phyloP scores from a whole-genome alignment of 2,888 invertebrate genomes.

The Cecidostiba fungosa region DNA sequence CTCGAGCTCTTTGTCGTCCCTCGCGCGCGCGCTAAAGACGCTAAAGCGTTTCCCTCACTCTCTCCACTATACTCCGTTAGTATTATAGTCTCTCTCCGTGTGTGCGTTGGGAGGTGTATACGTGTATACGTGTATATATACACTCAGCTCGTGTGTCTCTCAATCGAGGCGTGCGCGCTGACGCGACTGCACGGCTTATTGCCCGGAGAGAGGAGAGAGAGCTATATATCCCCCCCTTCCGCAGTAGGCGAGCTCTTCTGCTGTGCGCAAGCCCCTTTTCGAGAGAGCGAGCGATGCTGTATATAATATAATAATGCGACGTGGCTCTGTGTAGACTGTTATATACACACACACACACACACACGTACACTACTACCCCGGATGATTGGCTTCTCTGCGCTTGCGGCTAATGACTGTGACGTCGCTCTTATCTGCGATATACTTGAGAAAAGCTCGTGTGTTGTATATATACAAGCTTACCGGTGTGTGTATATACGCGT shows the following conservation, averaged over 20 bases:
- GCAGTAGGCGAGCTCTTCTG: background rate
- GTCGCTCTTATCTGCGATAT: background rate
- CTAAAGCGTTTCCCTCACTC: slow-evolving; percentile 13
- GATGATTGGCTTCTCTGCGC: slow-evolving; percentile 28
- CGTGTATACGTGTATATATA: background rate
- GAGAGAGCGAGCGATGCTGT: background rate
- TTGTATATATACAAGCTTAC: too few relatives aligned
- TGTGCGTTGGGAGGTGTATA: background rate
- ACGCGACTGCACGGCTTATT: slow-evolving; percentile 47
- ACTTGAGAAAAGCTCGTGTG: too few relatives aligned
- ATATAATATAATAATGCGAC: slow-evolving; percentile 23
- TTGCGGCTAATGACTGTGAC: slow-evolving; percentile 44
- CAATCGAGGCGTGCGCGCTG: slow-evolving; percentile 58
- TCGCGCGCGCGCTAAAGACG: slow-evolving; percentile 1
- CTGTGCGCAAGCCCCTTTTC: slow-evolving; percentile 42
- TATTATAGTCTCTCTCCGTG: background rate
- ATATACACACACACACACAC: too few relatives aligned
- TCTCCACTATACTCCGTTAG: background rate
- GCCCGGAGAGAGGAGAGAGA: slow-evolving; percentile 41
- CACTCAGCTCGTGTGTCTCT: slow-evolving; percentile 23
- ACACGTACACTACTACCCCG: background rate
- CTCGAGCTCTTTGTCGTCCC: slow-evolving; percentile 24
- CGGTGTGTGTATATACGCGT: too few relatives aligned
- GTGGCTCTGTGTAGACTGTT: background rate
- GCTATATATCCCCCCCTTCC: slow-evolving; percentile 1